phyloP scores from a whole-genome alignment of 2,888 invertebrate species.

The Neoitamus cyanurus region DNA sequence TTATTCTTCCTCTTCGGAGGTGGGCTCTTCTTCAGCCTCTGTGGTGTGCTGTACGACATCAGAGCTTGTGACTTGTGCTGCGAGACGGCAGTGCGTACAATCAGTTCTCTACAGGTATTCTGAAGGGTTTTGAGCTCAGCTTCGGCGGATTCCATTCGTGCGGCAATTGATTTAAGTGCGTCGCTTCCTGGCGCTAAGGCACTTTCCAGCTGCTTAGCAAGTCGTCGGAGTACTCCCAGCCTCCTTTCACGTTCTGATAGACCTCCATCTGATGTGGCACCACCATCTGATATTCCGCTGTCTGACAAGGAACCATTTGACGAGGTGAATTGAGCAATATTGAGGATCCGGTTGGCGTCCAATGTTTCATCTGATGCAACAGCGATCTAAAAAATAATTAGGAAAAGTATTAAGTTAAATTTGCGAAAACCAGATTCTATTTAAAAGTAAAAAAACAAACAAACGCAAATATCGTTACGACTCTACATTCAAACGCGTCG shows the following conservation, averaged over 20 bases:
- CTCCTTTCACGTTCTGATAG: constrained; percentile 74
- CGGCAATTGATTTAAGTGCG: constrained; percentile 72
- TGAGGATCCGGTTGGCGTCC: constrained; percentile 62
- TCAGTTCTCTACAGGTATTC: constrained; percentile 73
- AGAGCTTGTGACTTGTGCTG: constrained; percentile 59
- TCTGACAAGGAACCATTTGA: constrained; percentile 75
- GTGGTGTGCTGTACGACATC: neutral
- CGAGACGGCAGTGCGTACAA: constrained; percentile 66
- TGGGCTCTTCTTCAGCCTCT: constrained; percentile 52
- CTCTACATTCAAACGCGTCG: too few species aligned
- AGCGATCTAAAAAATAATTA: constrained; percentile 8
- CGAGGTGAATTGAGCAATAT: constrained; percentile 64
- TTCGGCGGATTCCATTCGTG: constrained; percentile 76
- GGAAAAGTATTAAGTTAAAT: neutral
- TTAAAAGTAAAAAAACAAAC: too few species aligned
- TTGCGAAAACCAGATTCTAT: neutral
- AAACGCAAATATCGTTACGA: too few species aligned
- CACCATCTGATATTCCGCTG: constrained; percentile 80
- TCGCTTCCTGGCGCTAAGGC: constrained; percentile 76
- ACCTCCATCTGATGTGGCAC: constrained; percentile 78
- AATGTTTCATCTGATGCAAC: constrained; percentile 61
- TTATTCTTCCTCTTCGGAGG: constrained; percentile 55
- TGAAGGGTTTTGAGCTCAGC: constrained; percentile 75
- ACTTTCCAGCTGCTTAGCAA: constrained; percentile 74
- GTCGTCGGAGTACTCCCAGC: constrained; percentile 73